Evolutionary conservation across 2,888 invertebrate genomes (phyloP).

Genomic region (Congeria kusceri): DNA sequence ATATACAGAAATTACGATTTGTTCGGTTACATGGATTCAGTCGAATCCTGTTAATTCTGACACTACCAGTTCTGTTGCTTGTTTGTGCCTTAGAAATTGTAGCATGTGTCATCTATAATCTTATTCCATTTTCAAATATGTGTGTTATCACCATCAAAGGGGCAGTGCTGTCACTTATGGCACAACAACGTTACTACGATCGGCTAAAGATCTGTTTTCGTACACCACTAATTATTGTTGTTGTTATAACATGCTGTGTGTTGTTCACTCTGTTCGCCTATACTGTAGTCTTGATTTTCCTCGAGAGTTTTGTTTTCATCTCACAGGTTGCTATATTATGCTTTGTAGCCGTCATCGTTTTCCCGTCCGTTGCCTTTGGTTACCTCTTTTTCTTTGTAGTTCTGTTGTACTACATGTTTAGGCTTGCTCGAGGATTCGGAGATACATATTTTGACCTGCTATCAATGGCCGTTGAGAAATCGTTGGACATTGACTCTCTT

Average conservation of each 20-base stretch:
- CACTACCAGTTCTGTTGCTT: background rate
- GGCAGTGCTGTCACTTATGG: conserved; percentile 11
- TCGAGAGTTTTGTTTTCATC: conserved; percentile 40
- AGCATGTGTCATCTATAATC: conserved; percentile 28
- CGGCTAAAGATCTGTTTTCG: background rate
- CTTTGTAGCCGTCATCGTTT: conserved; percentile 51
- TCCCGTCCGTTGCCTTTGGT: conserved; percentile 37
- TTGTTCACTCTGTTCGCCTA: conserved; percentile 21
- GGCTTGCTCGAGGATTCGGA: conserved; percentile 38
- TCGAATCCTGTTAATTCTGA: background rate
- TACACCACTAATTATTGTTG: conserved; percentile 4
- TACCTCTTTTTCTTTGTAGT: conserved; percentile 50
- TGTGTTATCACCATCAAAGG: conserved; percentile 30
- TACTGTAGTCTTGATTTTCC: conserved; percentile 38
- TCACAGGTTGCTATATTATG: conserved; percentile 43
- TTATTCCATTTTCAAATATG: conserved; percentile 30
- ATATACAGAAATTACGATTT: conserved; percentile 21
- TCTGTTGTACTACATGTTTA: conserved; percentile 45
- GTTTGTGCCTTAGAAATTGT: conserved; percentile 35
- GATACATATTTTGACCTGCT: conserved; percentile 39
- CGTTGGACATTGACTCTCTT: conserved; percentile 17
- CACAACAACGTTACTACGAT: background rate
- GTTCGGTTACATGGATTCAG: background rate
- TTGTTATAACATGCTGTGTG: background rate
- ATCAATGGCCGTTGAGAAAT: conserved; percentile 40